Conservation (phyloP, 1,140 invertebrate species). For the Ganaspis sp. region DNA sequence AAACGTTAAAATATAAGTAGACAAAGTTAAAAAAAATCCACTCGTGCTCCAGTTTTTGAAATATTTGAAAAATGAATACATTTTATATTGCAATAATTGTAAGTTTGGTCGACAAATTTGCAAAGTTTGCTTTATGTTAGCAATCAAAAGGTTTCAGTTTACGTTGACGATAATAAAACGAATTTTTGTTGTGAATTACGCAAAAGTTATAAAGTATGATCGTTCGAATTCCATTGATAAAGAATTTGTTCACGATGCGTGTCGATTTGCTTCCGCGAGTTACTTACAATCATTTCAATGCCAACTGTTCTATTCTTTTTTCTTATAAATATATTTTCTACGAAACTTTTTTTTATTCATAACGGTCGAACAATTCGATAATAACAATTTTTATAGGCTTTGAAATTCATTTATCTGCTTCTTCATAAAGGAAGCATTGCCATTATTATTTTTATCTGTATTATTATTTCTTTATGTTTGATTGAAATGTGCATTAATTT, state of each 20-base stretch:
- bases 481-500: too few species aligned
- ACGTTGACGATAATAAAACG: neutral
- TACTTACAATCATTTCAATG: neutral
- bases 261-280: neutral
- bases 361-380: too few species aligned
- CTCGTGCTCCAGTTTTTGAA: too few species aligned
- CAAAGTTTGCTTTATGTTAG: neutral
- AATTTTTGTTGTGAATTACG: neutral
- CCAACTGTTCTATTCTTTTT: too few species aligned
- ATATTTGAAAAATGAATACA: slow-evolving; percentile 13
- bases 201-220: slow-evolving; percentile 7
- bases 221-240: neutral
- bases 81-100: neutral
- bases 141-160: neutral
- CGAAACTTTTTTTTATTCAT: too few species aligned
- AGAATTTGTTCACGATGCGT: neutral
- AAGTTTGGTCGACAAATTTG: neutral
- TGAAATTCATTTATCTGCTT: too few species aligned
- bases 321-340: too few species aligned
- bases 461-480: too few species aligned
- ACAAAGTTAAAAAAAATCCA: neutral
- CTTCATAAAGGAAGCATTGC: too few species aligned
- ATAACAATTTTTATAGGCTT: too few species aligned
- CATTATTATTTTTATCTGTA: too few species aligned
- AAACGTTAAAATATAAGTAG: neutral